phyloP scores from a whole-genome alignment of 2,113 vertebrate species.

The Calidris pygmaea region DNA sequence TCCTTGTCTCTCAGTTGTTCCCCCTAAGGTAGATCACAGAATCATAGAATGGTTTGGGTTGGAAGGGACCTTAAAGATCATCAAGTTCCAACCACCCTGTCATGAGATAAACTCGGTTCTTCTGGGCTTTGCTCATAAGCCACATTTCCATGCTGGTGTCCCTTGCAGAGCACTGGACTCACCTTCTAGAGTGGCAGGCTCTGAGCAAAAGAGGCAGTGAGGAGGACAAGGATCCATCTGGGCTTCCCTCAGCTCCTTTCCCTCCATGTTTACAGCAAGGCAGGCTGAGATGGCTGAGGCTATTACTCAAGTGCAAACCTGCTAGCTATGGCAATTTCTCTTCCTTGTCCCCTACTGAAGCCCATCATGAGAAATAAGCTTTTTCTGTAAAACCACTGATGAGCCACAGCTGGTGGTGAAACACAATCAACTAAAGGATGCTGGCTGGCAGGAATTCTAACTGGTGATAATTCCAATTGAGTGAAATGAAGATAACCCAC shows the following conservation, averaged over 20 bases:
- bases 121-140: background rate
- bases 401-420: background rate
- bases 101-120: background rate
- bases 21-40: background rate
- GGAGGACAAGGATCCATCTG: background rate
- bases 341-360: background rate
- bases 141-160: background rate
- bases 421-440: background rate
- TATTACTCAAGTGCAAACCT: background rate
- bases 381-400: background rate
- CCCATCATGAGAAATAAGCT: background rate
- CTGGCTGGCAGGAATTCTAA: background rate
- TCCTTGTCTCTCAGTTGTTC: background rate
- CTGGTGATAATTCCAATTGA: background rate
- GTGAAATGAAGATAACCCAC: background rate
- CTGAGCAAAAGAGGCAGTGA: background rate
- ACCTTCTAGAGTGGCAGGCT: background rate
- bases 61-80: too few relatives aligned
- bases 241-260: background rate
- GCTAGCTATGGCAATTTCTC: background rate
- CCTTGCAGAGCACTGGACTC: background rate
- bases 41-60: too few relatives aligned
- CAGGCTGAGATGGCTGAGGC: background rate
- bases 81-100: too few relatives aligned
- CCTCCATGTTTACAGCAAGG: background rate